Evolutionary conservation across 2,113 vertebrate species (phyloP), one percentile per base, ranked within the genome.

Genomic region (Scomber japonicus): DNA sequence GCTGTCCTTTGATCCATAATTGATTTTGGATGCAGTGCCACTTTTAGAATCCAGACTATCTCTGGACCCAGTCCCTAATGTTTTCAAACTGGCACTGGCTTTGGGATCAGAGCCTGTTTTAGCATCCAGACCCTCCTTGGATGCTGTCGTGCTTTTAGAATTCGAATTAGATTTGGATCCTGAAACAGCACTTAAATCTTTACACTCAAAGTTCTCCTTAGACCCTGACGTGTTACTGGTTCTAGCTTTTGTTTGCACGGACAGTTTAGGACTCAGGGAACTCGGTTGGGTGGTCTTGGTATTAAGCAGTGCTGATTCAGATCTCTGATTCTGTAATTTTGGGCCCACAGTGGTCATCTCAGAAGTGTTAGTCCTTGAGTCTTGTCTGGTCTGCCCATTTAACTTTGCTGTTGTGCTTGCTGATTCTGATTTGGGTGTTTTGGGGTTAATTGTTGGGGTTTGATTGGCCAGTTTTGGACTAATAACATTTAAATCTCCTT

Each of bases 261-360:
- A 61, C 19, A 56, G 60, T 71, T 83, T 88, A 0, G 83, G 80
- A 85, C 80, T 87, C 2, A 12, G 0, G 45, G 83, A 83, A 3
- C 56, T 66, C 2, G 1, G 11, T 13, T 53, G 59, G 30, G 48
- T 35, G 5, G 14, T 75, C 46, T 74, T 87, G 35, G 66, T 8
- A 16, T 24, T 48, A 0, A n/a, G 44, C 3, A 19, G 59, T 30
- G 21, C 5, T n/a, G 24, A 56, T 31, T 75, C 64, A 27, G 16
- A 0, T 8, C 24, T 73, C 19, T 71, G 61, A 67, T 27, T 80
- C 17, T 12, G 55, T 0, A 19, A 45, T 14, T 49, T 83, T 61
- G 19, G 8, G 48, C 10, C 24, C 13, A 30, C 13, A 30, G 27
- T 19, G 0, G 72, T 51, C 1, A 0, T 64, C 8, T 60, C 44